These are phyloP conservation scores for Conus betulinus DNA, from an alignment of 1,140 invertebrate genomes.

Conservation along the genomic window DNA sequence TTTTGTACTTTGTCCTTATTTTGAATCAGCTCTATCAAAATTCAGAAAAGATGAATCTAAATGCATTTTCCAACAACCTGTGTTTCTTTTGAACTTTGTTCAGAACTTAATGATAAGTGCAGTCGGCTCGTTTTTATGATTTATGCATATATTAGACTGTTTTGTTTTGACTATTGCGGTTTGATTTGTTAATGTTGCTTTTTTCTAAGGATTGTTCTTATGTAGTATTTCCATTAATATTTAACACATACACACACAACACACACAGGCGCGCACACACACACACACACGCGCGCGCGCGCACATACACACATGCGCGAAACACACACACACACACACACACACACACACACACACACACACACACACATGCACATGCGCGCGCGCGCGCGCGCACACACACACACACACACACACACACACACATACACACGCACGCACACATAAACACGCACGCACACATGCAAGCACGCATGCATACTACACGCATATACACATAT, in stretches of 20 bases:
- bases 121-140: neutral
- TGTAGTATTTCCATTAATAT: no score
- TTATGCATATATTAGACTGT: no score
- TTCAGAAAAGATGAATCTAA: neutral
- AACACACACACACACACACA: neutral
- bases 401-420: neutral
- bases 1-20: no score
- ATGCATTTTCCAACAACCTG: neutral
- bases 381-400: neutral
- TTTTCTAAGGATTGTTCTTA: no score
- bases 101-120: neutral
- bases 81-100: neutral
- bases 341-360: neutral
- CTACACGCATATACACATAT: neutral
- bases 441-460: no score
- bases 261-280: conserved; percentile 23
- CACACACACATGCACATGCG: neutral
- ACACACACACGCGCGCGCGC: neutral
- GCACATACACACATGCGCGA: neutral
- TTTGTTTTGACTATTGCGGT: no score
- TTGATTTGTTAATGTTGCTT: no score
- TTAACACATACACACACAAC: conserved; percentile 18
- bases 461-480: neutral
- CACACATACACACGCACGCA: neutral
- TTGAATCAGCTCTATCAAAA: neutral